phyloP scores from a whole-genome alignment of 2,113 vertebrate genomes.

The Globicephala melas region DNA sequence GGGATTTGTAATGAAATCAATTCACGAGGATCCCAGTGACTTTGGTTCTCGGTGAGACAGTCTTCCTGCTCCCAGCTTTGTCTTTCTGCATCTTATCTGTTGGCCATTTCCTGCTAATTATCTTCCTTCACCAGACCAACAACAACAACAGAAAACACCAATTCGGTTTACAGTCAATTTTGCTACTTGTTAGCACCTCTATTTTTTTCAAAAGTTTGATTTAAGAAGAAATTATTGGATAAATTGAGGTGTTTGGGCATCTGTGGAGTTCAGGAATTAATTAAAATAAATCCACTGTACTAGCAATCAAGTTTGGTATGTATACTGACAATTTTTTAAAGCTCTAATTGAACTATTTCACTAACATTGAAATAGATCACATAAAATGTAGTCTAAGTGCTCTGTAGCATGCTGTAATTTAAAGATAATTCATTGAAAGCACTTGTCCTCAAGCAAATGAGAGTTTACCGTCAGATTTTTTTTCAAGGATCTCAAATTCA shows the following conservation, averaged over 20 bases:
- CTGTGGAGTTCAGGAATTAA: conserved; percentile 33
- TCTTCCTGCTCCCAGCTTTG: neutral
- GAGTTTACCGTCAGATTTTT: neutral
- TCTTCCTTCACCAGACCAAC: conserved; percentile 29
- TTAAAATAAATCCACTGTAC: conserved; percentile 35
- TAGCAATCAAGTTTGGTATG: neutral
- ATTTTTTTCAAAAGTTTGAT: conserved; percentile 40
- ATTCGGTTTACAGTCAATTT: conserved; percentile 44
- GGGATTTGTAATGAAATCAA: neutral
- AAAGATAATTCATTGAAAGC: conserved; percentile 11
- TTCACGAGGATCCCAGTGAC: neutral
- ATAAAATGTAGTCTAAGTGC: neutral
- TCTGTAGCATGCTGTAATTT: neutral
- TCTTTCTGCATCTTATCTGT: conserved; percentile 4
- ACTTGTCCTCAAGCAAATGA: neutral
- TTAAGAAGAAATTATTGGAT: conserved; percentile 45
- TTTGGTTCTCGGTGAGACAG: neutral
- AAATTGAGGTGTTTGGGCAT: conserved; percentile 36
- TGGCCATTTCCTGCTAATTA: conserved; percentile 54
- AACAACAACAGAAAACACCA: neutral
- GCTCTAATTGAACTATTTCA: conserved; percentile 35
- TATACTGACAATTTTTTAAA: neutral
- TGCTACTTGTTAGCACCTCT: conserved; percentile 48
- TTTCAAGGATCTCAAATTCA: conserved; percentile 1
- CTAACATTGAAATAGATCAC: neutral